Evolutionary conservation across 2,888 invertebrate species (phyloP), one percentile per base, ranked within the genome.

Genomic region (Cheilosia pagana): DNA sequence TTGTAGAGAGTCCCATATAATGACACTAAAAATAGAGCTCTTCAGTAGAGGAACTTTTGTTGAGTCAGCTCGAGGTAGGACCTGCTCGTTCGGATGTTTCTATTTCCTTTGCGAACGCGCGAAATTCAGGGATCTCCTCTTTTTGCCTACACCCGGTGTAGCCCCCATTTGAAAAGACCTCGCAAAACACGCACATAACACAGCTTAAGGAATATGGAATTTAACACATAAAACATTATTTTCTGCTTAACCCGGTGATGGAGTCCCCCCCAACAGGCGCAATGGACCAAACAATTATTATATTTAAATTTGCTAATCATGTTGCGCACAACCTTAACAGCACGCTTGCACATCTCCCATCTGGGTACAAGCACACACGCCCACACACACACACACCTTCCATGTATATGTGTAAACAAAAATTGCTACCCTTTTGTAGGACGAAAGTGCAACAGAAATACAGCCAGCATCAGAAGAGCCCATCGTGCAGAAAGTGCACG

Each of bases 381-480:
- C 48, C 55, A 50, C 10, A 12, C 16, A n/a, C 16, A 3, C 14
- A 14, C 19, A 31, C 35, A 55, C 53, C 57, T 59, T 12, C 19
- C 39, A 45, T 65, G 52, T 50, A 63, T n/a, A 57, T 78, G 63
- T 71, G 77, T 70, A 71, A 63, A 48, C 57, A 77, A 68, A 50
- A 68, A 52, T 68, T 70, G 53, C 68, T 45, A 53, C 68, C 78
- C 43, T 79, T 81, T n/a, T 81, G 70, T 78, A 85, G 86, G 76
- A 72, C 57, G 67, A 63, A 62, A 81, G 67, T 67, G 65, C 67
- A 60, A 79, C 82, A 81, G 41, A 19, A 12, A 35, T 35, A 35
- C 71, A 88, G 35, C 87, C 87, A 52, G 88, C 89, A 41, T 87
- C 87, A 35, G 91, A 91, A 81, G 88, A 87, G 16, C 88, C 90